A percentile compares a stretch with the other conserved stretches of the same genome.
Evolutionary conservation across 2,113 vertebrate species (phyloP).

Genomic region (Neolamprologus hecqui): DNA sequence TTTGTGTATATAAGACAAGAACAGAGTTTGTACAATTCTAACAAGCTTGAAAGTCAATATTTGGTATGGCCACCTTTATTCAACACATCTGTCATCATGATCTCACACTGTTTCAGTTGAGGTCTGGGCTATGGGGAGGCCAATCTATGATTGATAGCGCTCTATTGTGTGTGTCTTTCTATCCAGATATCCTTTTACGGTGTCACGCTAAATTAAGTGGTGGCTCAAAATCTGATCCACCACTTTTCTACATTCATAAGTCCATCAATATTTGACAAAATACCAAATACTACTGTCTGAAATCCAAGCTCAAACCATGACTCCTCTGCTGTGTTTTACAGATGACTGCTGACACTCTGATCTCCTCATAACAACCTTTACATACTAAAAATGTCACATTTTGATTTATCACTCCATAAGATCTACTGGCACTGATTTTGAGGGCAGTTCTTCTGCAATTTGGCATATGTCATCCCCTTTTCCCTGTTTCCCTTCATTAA

Average conservation of each 20-base stretch:
- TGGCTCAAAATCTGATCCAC: neutral
- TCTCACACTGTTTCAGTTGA: neutral
- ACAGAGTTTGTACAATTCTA: neutral
- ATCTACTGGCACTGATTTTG: neutral
- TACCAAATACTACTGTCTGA: neutral
- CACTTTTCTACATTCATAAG: neutral
- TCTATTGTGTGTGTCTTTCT: neutral
- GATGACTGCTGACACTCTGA: neutral
- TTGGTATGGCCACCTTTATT: neutral
- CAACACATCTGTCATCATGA: neutral
- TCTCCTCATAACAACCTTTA: neutral
- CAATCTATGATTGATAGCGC: neutral
- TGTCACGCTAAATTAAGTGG: neutral
- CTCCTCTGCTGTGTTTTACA: neutral
- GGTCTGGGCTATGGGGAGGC: neutral
- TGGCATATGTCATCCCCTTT: neutral
- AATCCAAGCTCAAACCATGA: neutral
- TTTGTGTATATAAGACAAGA: neutral
- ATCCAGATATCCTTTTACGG: accelerated
- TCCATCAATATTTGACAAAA: neutral
- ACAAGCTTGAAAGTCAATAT: neutral
- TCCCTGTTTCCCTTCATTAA: neutral
- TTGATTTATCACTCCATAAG: neutral
- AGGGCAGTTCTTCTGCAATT: neutral
- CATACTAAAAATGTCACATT: neutral